Evolutionary conservation across 1,140 invertebrate species (phyloP).

Genomic region (Dendroctonus ponderosae): DNA sequence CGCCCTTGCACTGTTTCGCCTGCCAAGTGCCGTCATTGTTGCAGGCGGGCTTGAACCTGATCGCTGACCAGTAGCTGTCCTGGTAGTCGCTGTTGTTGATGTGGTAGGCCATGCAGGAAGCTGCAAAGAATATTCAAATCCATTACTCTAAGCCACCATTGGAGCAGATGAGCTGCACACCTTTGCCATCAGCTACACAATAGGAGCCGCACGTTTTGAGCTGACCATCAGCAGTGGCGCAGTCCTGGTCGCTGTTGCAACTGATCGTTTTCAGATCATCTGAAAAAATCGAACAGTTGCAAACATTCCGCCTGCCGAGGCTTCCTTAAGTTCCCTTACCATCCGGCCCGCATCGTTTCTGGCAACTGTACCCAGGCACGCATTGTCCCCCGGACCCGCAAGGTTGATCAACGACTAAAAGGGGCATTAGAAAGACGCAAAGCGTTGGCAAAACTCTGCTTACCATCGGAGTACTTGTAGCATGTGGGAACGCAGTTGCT

Average conservation of each 20-base stretch:
- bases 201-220: slow-evolving; percentile 1
- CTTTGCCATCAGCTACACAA: slow-evolving; percentile 10
- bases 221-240: slow-evolving; percentile 1
- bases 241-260: slow-evolving; percentile 7
- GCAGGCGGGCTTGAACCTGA: slow-evolving; percentile 51
- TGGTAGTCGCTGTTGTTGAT: slow-evolving; percentile 17
- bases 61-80: slow-evolving; percentile 16
- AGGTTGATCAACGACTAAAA: neutral
- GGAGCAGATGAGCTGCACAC: neutral
- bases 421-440: neutral
- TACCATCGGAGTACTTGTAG: slow-evolving; percentile 4
- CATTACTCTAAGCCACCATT: neutral
- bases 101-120: slow-evolving; percentile 30
- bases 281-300: neutral
- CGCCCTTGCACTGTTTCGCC: slow-evolving; percentile 59
- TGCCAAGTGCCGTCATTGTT: slow-evolving; percentile 55
- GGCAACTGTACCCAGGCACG: slow-evolving; percentile 16
- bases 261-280: neutral
- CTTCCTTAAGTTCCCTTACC: neutral
- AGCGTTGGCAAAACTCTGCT: neutral
- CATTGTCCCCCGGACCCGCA: slow-evolving; percentile 7
- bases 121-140: slow-evolving; percentile 1
- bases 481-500: neutral
- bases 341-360: slow-evolving; percentile 10
- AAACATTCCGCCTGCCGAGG: too few species aligned